Conservation (phyloP, 2,888 invertebrate genomes). For the Dyspetes luteomarginatus region DNA sequence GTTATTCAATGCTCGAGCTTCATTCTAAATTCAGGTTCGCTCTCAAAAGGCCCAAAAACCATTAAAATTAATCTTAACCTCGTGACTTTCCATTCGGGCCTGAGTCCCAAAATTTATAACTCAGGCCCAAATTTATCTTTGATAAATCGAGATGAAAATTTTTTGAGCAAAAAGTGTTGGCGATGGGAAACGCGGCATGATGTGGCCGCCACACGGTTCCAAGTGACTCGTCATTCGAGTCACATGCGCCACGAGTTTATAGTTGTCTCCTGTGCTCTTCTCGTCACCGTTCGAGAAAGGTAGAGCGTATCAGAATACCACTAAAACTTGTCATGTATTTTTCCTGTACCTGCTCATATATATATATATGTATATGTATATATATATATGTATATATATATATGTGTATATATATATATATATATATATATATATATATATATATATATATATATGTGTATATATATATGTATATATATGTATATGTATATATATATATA, state of each 20-base stretch:
- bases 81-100: no score
- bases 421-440: not conserved
- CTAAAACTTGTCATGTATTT: slow-evolving; percentile 29
- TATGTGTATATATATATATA: not conserved
- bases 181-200: not conserved
- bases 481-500: not conserved
- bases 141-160: no score
- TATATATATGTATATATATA: not conserved
- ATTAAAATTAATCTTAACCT: no score
- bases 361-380: not conserved
- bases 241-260: slow-evolving; percentile 50
- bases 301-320: slow-evolving; percentile 62
- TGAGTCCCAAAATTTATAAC: no score
- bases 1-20: no score
- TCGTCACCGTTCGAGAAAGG: slow-evolving; percentile 54
- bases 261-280: slow-evolving; percentile 33
- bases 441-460: not conserved
- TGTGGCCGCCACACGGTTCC: slow-evolving; percentile 64
- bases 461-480: not conserved
- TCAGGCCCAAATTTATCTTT: no score
- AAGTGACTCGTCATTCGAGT: slow-evolving; percentile 69
- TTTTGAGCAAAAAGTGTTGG: slow-evolving; percentile 1
- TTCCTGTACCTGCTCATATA: no score
- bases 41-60: no score
- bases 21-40: no score